These are phyloP conservation scores for Lutraria lutraria DNA, from an alignment of 2,888 invertebrate genomes.

Conservation along the genomic window DNA sequence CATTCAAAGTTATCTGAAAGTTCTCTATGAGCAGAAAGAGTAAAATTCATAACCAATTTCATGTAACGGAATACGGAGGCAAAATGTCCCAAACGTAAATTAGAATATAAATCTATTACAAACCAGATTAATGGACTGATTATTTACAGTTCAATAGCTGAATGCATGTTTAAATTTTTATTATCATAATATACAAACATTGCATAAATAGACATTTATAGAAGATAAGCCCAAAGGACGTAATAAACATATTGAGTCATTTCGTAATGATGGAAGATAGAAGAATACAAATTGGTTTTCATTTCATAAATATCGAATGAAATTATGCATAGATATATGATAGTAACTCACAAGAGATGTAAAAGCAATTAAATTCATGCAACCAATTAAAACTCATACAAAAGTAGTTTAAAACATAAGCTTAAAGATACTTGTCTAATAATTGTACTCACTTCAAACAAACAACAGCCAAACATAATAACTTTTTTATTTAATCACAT, in stretches of 20 bases:
- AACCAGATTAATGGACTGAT: neutral
- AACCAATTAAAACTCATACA: no score
- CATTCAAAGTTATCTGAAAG: slow-evolving; percentile 13
- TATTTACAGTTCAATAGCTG: neutral
- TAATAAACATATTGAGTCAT: neutral
- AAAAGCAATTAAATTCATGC: neutral
- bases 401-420: no score
- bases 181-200: neutral
- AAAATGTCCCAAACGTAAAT: slow-evolving; percentile 9
- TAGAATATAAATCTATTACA: slow-evolving; percentile 13
- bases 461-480: neutral
- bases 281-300: neutral
- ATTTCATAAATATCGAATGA: neutral
- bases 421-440: neutral
- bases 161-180: neutral
- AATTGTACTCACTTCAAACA: neutral
- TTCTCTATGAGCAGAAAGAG: neutral
- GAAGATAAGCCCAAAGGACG: neutral
- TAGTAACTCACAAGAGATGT: neutral
- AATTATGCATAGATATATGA: neutral
- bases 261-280: neutral
- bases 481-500: neutral
- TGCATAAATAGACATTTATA: neutral
- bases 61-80: neutral
- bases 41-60: neutral